These are phyloP conservation scores for Zaprionus lachaisei DNA, from an alignment of 1,140 invertebrate species.

Conservation along the genomic window DNA sequence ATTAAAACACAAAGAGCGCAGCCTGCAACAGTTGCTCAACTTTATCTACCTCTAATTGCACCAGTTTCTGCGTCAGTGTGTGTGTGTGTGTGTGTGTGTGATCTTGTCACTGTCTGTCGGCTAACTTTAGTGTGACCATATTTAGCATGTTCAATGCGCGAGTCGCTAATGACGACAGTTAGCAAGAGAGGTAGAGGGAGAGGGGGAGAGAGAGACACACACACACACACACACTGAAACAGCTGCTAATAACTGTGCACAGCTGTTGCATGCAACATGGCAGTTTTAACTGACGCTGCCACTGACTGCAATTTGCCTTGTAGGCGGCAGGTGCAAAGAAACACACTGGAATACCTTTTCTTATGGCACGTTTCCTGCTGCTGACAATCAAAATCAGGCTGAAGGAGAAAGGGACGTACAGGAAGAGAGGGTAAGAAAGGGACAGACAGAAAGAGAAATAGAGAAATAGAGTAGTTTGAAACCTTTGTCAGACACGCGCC, in stretches of 20 bases:
- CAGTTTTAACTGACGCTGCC: constrained; percentile 26
- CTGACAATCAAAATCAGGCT: constrained; percentile 53
- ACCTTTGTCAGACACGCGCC: constrained; percentile 47
- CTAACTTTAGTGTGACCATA: constrained; percentile 79
- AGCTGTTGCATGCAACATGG: constrained; percentile 61
- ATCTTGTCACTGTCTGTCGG: constrained; percentile 45
- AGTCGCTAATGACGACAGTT: constrained; percentile 73
- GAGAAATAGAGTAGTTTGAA: neutral
- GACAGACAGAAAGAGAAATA: neutral
- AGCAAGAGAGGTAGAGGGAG: neutral
- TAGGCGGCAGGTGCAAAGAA: constrained; percentile 72
- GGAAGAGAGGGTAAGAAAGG: no score
- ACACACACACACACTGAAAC: constrained; percentile 15
- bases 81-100: constrained; percentile 21
- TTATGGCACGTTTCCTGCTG: constrained; percentile 59
- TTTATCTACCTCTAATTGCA: constrained; percentile 60
- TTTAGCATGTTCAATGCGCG: constrained; percentile 75
- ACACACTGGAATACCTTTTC: constrained; percentile 36
- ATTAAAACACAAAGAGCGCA: constrained; percentile 54
- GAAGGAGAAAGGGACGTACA: neutral
- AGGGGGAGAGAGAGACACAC: neutral
- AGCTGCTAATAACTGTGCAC: constrained; percentile 66
- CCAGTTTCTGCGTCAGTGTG: constrained; percentile 37
- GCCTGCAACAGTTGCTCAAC: constrained; percentile 56
- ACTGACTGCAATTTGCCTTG: constrained; percentile 49